Percentiles rank a stretch among this genome's conserved stretches.
These are phyloP conservation scores for Salticus scenicus DNA, from an alignment of 2,888 invertebrate species.

Conservation along the genomic window DNA sequence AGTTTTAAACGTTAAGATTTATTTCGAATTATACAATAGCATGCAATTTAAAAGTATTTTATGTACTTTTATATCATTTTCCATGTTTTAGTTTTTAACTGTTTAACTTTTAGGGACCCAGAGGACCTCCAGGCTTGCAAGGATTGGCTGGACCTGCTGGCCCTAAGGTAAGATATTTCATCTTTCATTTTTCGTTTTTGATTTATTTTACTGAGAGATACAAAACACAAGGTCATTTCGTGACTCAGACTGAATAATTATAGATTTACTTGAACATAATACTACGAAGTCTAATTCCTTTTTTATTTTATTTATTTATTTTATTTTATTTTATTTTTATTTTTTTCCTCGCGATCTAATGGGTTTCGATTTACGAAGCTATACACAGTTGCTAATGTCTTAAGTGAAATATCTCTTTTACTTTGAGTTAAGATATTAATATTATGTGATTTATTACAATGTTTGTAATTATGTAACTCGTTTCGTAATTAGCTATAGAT, in stretches of 20 bases:
- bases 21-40: too few species aligned
- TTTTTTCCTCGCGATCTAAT: background rate
- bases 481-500: background rate
- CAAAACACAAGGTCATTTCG: background rate
- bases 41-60: too few species aligned
- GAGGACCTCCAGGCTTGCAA: conserved; percentile 43
- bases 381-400: background rate
- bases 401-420: background rate
- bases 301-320: too few species aligned
- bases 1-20: too few species aligned
- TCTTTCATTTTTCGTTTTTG: background rate
- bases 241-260: background rate
- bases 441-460: background rate
- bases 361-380: background rate
- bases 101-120: conserved; percentile 35
- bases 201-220: background rate
- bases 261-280: background rate
- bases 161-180: conserved; percentile 33
- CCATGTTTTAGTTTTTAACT: too few species aligned
- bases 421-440: too few species aligned
- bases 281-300: too few species aligned
- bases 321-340: background rate
- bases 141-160: conserved; percentile 48
- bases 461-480: background rate
- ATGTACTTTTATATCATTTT: too few species aligned